Percentiles rank a stretch among this genome's conserved stretches.
phyloP scores from a whole-genome alignment of 2,888 invertebrate genomes.

The Phymatocera aterrima region DNA sequence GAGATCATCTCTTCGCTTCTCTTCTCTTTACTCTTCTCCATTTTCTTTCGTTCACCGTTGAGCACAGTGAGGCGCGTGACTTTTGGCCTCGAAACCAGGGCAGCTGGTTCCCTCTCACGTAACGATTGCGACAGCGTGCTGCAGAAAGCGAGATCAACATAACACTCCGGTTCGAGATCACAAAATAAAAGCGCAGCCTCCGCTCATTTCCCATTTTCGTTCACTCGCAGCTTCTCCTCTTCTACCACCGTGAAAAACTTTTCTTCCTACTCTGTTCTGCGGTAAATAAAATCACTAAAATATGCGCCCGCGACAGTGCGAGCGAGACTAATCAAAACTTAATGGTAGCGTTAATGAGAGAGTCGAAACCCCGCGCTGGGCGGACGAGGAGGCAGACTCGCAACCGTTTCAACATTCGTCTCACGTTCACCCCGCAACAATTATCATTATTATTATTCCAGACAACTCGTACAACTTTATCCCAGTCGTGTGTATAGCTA shows the following conservation, averaged over 20 bases:
- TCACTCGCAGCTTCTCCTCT: not conserved
- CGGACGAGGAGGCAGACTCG: not conserved
- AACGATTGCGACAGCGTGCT: constrained; percentile 55
- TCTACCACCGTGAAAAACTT: not conserved
- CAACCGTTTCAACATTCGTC: constrained; percentile 64
- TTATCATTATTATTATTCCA: constrained; percentile 62
- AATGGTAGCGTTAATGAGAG: constrained; percentile 71
- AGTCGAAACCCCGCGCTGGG: not conserved
- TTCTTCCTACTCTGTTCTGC: not conserved
- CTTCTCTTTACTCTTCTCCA: not conserved
- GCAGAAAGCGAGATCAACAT: too few relatives aligned
- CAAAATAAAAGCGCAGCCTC: not conserved
- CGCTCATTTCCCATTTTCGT: not conserved
- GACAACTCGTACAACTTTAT: constrained; percentile 61
- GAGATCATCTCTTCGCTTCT: constrained; percentile 15
- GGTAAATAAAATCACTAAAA: constrained; percentile 19
- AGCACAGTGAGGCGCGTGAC: constrained; percentile 59
- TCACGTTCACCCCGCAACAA: constrained; percentile 67
- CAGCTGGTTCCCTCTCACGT: constrained; percentile 71
- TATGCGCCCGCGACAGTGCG: not conserved
- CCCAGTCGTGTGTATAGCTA: constrained; percentile 27
- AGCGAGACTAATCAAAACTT: constrained; percentile 69
- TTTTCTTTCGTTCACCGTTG: not conserved
- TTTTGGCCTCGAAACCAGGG: constrained; percentile 71
- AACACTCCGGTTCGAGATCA: not conserved